Conservation (phyloP, 2,888 invertebrate genomes). For the Sycophila texana region DNA sequence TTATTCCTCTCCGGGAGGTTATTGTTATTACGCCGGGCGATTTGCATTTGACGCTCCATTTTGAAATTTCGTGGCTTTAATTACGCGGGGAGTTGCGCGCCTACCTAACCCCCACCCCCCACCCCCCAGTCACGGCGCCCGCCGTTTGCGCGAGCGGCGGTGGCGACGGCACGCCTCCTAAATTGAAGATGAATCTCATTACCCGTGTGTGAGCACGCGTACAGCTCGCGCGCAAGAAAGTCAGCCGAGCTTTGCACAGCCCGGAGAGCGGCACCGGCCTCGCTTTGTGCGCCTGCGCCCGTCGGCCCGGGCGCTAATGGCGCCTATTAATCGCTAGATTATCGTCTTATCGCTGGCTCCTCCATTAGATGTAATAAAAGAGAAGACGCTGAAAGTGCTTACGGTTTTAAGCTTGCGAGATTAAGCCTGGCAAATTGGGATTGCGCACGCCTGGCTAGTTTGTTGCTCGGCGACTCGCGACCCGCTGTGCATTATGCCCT, state of each 20-base stretch:
- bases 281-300: slow-evolving; percentile 25
- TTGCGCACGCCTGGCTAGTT: slow-evolving; percentile 18
- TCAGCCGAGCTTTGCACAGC: slow-evolving; percentile 12
- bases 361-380: slow-evolving; percentile 53
- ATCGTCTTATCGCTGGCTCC: slow-evolving; percentile 53
- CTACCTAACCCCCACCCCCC: slow-evolving; percentile 22
- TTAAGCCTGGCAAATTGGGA: slow-evolving; percentile 49
- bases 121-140: not conserved
- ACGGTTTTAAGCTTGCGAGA: slow-evolving; percentile 44
- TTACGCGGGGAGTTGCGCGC: slow-evolving; percentile 49
- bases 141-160: not conserved
- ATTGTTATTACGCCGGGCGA: slow-evolving; percentile 55
- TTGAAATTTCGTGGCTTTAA: slow-evolving; percentile 57
- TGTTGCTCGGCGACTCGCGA: slow-evolving; percentile 14
- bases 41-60: slow-evolving; percentile 56
- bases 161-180: slow-evolving; percentile 24
- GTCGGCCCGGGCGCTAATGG: slow-evolving; percentile 37
- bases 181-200: slow-evolving; percentile 56
- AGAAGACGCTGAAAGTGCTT: slow-evolving; percentile 51
- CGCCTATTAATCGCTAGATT: slow-evolving; percentile 57
- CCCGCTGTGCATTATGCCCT: no score
- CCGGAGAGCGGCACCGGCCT: not conserved
- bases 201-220: slow-evolving; percentile 40
- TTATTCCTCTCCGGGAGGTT: slow-evolving; percentile 35
- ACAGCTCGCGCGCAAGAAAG: slow-evolving; percentile 35